These are phyloP conservation scores for Galeopterus variegatus DNA, from an alignment of 2,113 vertebrate species.

Conservation along the genomic window DNA sequence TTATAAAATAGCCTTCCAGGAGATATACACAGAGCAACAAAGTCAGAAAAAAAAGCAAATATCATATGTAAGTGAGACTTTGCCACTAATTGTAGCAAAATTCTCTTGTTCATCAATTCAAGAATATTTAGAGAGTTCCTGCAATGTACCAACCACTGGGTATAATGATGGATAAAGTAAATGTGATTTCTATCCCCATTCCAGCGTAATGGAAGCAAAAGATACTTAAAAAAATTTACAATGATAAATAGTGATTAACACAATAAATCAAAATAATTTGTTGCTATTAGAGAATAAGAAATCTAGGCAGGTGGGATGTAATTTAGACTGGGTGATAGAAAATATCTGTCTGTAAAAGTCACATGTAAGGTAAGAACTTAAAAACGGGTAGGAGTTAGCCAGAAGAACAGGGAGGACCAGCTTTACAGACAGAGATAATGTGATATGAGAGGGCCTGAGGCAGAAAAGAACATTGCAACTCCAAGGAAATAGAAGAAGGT, in stretches of 20 bases:
- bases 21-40: neutral
- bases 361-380: neutral
- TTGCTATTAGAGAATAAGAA: neutral
- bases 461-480: neutral
- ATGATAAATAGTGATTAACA: neutral
- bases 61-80: neutral
- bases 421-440: neutral
- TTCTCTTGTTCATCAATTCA: neutral
- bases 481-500: neutral
- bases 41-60: neutral
- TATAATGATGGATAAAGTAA: neutral
- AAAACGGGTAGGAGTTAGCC: neutral
- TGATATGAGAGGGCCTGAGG: neutral
- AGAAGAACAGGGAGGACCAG: neutral
- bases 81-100: neutral
- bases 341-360: neutral
- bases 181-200: neutral
- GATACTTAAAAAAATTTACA: too few relatives aligned
- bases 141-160: neutral
- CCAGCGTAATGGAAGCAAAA: neutral
- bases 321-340: neutral
- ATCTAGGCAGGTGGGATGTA: neutral
- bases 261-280: neutral
- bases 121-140: neutral
- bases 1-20: neutral